Conservation (phyloP, 2,888 invertebrate species). For the Drosophila subquinaria region DNA sequence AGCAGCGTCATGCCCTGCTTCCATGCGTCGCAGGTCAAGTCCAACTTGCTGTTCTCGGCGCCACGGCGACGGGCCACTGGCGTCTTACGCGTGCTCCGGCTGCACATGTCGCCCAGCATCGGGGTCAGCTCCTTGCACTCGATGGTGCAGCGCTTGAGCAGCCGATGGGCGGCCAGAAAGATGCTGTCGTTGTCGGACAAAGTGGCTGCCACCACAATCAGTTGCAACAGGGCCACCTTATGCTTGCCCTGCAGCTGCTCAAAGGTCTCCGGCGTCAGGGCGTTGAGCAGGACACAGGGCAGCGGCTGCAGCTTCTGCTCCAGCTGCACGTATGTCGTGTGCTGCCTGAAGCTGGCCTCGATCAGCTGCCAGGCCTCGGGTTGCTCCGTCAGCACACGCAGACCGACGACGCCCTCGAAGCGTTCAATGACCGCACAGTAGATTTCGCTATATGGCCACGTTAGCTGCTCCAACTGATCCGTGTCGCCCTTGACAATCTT, state of each 20-base stretch:
- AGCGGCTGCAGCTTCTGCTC: slow-evolving; percentile 78
- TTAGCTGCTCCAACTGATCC: slow-evolving; percentile 79
- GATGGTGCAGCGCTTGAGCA: slow-evolving; percentile 89
- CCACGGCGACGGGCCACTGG: slow-evolving; percentile 25
- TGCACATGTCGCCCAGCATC: slow-evolving; percentile 88
- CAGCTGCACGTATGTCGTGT: slow-evolving; percentile 83
- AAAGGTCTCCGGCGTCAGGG: slow-evolving; percentile 79
- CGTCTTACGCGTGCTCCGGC: slow-evolving; percentile 15
- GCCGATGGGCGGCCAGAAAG: slow-evolving; percentile 87
- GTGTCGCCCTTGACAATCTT: slow-evolving; percentile 26
- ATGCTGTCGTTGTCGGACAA: slow-evolving; percentile 88
- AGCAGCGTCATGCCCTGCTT: slow-evolving; percentile 91
- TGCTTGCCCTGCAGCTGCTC: slow-evolving; percentile 86
- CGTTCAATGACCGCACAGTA: slow-evolving; percentile 87
- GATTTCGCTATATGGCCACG: slow-evolving; percentile 87
- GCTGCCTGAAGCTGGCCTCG: slow-evolving; percentile 86
- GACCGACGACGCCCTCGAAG: slow-evolving; percentile 86
- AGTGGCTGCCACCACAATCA: slow-evolving; percentile 87
- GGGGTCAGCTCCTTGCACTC: slow-evolving; percentile 88
- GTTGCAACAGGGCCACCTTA: slow-evolving; percentile 86
- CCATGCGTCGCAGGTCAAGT: slow-evolving; percentile 90
- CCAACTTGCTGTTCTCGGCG: slow-evolving; percentile 48
- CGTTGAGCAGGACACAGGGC: slow-evolving; percentile 79
- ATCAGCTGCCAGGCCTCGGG: slow-evolving; percentile 88
- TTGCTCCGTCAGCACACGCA: slow-evolving; percentile 58